A percentile compares a stretch with the other conserved stretches of the same genome.
Conservation (phyloP, 1,140 invertebrate genomes). For the Drosophila tristis region DNA sequence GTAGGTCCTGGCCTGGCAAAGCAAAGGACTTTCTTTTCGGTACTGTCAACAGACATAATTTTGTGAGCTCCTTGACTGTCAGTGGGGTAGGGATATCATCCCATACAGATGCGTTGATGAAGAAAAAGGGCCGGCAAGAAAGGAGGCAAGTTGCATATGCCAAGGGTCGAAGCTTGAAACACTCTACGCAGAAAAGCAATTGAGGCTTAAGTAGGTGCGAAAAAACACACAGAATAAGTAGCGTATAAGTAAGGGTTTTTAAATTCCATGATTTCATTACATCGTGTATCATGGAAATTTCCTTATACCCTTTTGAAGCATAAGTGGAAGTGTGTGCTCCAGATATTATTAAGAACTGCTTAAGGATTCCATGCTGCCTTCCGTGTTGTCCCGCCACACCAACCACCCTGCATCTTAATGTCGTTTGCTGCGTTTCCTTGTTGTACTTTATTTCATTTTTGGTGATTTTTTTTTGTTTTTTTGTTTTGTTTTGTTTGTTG, state of each 20-base stretch:
- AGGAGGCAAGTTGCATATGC: neutral
- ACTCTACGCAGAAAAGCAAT: too few species aligned
- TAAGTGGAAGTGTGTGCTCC: constrained; percentile 46
- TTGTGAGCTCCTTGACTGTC: constrained; percentile 61
- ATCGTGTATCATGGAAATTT: too few species aligned
- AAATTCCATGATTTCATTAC: too few species aligned
- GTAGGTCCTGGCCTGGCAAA: constrained; percentile 42
- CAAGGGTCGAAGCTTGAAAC: too few species aligned
- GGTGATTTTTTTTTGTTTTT: constrained; percentile 32
- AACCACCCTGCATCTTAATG: constrained; percentile 41
- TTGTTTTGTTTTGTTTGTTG: constrained; percentile 56
- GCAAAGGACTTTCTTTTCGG: constrained; percentile 67
- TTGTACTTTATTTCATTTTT: constrained; percentile 63
- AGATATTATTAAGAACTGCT: constrained; percentile 74
- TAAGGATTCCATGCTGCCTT: constrained; percentile 38
- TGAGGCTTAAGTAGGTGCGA: too few species aligned
- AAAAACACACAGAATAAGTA: neutral
- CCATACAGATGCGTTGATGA: constrained; percentile 44
- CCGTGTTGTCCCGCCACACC: neutral
- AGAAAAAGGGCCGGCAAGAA: constrained; percentile 13
- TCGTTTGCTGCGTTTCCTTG: constrained; percentile 58
- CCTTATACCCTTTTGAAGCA: neutral
- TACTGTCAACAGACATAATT: constrained; percentile 78
- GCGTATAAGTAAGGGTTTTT: too few species aligned
- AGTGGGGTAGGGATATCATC: constrained; percentile 27